These are phyloP conservation scores for Dendrolimus pini DNA, from an alignment of 2,888 invertebrate species.

Conservation along the genomic window DNA sequence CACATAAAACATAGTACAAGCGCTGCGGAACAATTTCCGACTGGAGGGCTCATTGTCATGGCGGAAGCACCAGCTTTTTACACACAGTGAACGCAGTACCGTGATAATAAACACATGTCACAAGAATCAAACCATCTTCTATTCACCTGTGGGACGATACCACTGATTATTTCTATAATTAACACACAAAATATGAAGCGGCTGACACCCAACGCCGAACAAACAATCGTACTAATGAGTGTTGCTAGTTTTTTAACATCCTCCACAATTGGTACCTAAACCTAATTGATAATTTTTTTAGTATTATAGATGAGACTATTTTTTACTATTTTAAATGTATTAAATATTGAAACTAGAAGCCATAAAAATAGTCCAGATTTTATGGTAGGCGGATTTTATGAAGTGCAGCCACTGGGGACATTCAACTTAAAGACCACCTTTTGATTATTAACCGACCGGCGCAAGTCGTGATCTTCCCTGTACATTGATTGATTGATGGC, in stretches of 20 bases:
- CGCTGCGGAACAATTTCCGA: conserved; percentile 56
- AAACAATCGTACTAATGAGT: conserved; percentile 52
- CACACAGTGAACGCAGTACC: conserved; percentile 42
- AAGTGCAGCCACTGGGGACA: too few relatives aligned
- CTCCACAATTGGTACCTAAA: conserved; percentile 25
- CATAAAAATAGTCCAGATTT: too few relatives aligned
- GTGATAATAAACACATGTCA: conserved; percentile 51
- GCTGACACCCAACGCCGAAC: conserved; percentile 75
- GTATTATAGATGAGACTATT: conserved; percentile 10
- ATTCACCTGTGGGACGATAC: conserved; percentile 42
- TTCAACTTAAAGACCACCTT: too few relatives aligned
- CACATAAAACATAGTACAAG: conserved; percentile 63
- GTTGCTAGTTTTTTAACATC: conserved; percentile 28
- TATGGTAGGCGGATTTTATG: too few relatives aligned
- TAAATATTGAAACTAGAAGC: too few relatives aligned
- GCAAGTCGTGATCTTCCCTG: too few relatives aligned
- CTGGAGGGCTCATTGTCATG: conserved; percentile 65
- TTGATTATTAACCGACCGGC: too few relatives aligned
- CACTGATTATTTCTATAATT: conserved; percentile 55
- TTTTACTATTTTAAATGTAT: too few relatives aligned
- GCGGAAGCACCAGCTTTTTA: conserved; percentile 62
- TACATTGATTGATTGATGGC: too few relatives aligned
- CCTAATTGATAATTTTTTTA: conserved; percentile 69
- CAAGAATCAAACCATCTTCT: conserved; percentile 55
- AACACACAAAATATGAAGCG: conserved; percentile 59